These are phyloP conservation scores for Gortyna flavago DNA, from an alignment of 2,888 invertebrate species.

Conservation along the genomic window DNA sequence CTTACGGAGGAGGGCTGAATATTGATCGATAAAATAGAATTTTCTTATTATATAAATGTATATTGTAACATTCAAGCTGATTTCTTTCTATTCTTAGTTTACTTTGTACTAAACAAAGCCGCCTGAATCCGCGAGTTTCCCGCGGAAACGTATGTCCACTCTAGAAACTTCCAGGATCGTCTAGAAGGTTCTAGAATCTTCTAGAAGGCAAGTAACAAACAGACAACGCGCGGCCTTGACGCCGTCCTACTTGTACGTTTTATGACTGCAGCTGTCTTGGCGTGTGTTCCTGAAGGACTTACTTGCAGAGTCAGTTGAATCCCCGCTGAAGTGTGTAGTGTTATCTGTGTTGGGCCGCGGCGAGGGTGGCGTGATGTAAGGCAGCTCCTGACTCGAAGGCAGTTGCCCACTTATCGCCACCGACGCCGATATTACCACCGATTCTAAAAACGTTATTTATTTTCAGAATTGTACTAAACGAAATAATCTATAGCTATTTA, in stretches of 20 bases:
- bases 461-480: slow-evolving; percentile 10
- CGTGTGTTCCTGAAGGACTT: slow-evolving; percentile 68
- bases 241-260: background rate
- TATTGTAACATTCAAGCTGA: background rate
- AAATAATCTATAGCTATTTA: slow-evolving; percentile 17
- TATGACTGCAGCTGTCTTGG: background rate
- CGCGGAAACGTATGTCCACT: no score
- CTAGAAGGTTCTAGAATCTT: no score
- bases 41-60: slow-evolving; percentile 4
- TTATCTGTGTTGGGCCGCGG: slow-evolving; percentile 82
- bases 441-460: slow-evolving; percentile 72
- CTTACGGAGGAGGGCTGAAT: slow-evolving; percentile 24
- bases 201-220: no score
- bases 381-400: slow-evolving; percentile 96
- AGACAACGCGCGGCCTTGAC: no score
- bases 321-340: slow-evolving; percentile 95
- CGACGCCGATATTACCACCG: slow-evolving; percentile 94
- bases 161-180: no score
- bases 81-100: background rate
- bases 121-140: no score
- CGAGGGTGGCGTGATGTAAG: slow-evolving; percentile 96
- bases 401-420: slow-evolving; percentile 96
- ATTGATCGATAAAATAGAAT: slow-evolving; percentile 5
- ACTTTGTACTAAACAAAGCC: no score
- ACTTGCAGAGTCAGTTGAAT: slow-evolving; percentile 97